Percentiles rank a stretch among this genome's conserved stretches.
These are phyloP conservation scores for Myotis pilosus DNA, from an alignment of 2,797 vertebrate species.

Conservation along the genomic window DNA sequence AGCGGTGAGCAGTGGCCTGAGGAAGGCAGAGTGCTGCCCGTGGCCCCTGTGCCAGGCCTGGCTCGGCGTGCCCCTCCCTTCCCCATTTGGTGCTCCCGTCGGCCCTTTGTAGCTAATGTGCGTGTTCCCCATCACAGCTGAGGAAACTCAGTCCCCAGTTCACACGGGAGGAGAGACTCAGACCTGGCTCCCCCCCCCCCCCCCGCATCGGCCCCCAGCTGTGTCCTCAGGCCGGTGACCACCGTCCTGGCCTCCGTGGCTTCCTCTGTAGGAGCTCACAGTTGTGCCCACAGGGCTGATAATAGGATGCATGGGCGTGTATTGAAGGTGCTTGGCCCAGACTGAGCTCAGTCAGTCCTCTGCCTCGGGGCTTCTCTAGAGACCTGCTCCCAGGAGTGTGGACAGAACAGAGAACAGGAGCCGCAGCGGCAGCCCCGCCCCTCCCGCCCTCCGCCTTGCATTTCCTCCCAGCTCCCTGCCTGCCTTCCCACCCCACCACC, in stretches of 20 bases:
- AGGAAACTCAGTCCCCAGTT: background rate
- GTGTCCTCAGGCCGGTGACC: background rate
- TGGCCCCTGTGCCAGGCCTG: background rate
- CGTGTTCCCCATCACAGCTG: background rate
- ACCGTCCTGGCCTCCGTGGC: background rate
- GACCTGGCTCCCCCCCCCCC: background rate
- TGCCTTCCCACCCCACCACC: background rate
- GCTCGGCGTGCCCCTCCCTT: rapidly evolving
- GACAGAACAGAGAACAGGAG: background rate
- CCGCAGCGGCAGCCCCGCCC: background rate
- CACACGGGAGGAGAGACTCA: background rate
- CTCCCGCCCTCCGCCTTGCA: background rate
- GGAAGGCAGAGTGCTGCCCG: background rate
- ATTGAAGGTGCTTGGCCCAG: rapidly evolving
- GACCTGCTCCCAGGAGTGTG: background rate
- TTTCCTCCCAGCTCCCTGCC: background rate
- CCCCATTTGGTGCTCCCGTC: rapidly evolving
- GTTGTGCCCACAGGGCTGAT: background rate
- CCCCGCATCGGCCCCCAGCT: background rate
- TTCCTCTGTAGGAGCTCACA: background rate
- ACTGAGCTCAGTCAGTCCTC: too few relatives aligned
- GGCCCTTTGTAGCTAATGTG: background rate
- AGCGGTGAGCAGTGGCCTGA: constrained; percentile 83
- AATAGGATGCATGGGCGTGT: rapidly evolving
- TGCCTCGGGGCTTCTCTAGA: background rate